phyloP scores from a whole-genome alignment of 1,140 invertebrate genomes.

The Drosophila pachea region DNA sequence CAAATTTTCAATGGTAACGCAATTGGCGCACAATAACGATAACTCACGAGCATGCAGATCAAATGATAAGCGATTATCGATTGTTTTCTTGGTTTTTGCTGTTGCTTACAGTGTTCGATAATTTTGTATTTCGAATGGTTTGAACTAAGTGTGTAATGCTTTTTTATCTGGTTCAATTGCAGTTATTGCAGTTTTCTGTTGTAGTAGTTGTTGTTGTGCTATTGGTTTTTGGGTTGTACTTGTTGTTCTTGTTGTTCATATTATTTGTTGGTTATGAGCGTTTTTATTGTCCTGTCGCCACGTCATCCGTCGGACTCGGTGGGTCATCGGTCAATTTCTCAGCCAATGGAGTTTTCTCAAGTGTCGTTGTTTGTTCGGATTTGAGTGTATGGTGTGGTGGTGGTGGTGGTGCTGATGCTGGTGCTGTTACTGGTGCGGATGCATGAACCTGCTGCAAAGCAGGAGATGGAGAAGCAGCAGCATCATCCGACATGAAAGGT shows the following conservation, averaged over 20 bases:
- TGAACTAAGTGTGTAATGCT: slow-evolving; percentile 61
- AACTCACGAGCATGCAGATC: slow-evolving; percentile 53
- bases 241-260: slow-evolving; percentile 26
- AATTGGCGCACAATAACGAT: slow-evolving; percentile 32
- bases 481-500: slow-evolving; percentile 71
- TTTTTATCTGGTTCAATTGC: slow-evolving; percentile 45
- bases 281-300: slow-evolving; percentile 68
- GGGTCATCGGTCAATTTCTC: slow-evolving; percentile 68
- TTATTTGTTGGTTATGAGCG: slow-evolving; percentile 31
- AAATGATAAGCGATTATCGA: slow-evolving; percentile 46
- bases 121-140: slow-evolving; percentile 41
- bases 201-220: slow-evolving; percentile 36
- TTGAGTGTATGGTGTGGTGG: slow-evolving; percentile 64
- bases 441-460: slow-evolving; percentile 59
- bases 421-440: slow-evolving; percentile 51
- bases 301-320: slow-evolving; percentile 69
- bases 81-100: slow-evolving; percentile 43
- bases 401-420: slow-evolving; percentile 53
- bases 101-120: slow-evolving; percentile 70
- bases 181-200: slow-evolving; percentile 33
- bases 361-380: slow-evolving; percentile 67
- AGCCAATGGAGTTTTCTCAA: slow-evolving; percentile 74
- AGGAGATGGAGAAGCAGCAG: slow-evolving; percentile 56
- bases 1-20: slow-evolving; percentile 9
- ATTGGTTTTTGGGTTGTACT: slow-evolving; percentile 38